Evolutionary conservation across 2,888 invertebrate genomes (phyloP).

Genomic region (Biston stratarius): DNA sequence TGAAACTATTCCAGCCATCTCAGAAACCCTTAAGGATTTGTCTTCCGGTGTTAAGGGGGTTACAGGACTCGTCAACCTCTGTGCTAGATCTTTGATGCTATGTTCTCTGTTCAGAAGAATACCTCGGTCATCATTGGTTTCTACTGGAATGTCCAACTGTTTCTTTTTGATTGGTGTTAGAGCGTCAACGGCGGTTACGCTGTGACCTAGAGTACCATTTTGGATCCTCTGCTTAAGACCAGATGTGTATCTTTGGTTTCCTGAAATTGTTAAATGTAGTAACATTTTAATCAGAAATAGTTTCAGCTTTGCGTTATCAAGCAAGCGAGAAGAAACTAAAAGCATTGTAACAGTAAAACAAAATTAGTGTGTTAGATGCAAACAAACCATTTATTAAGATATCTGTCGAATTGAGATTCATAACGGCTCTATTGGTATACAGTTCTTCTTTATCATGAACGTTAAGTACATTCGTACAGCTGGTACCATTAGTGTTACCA

Average conservation of each 20-base stretch:
- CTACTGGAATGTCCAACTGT: constrained; percentile 86
- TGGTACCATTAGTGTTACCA: constrained; percentile 46
- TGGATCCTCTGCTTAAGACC: constrained; percentile 87
- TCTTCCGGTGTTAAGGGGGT: constrained; percentile 85
- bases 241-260: constrained; percentile 85
- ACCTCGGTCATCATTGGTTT: constrained; percentile 86
- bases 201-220: constrained; percentile 86
- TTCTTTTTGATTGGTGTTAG: constrained; percentile 80
- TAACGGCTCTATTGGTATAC: constrained; percentile 54
- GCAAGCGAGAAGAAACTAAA: constrained; percentile 29
- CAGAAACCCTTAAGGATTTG: constrained; percentile 89
- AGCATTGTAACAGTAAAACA: constrained; percentile 45
- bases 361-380: constrained; percentile 73
- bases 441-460: constrained; percentile 64
- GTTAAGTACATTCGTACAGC: constrained; percentile 25
- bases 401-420: constrained; percentile 65
- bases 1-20: constrained; percentile 95
- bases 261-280: constrained; percentile 59
- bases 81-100: constrained; percentile 95
- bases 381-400: constrained; percentile 81
- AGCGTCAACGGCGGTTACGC: constrained; percentile 78
- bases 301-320: neutral
- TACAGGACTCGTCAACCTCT: constrained; percentile 91
- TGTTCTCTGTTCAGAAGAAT: constrained; percentile 92
- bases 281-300: neutral